Base-by-base conservation (phyloP, 2,113 vertebrate species). In the Pogonocichla stellata region DNA sequence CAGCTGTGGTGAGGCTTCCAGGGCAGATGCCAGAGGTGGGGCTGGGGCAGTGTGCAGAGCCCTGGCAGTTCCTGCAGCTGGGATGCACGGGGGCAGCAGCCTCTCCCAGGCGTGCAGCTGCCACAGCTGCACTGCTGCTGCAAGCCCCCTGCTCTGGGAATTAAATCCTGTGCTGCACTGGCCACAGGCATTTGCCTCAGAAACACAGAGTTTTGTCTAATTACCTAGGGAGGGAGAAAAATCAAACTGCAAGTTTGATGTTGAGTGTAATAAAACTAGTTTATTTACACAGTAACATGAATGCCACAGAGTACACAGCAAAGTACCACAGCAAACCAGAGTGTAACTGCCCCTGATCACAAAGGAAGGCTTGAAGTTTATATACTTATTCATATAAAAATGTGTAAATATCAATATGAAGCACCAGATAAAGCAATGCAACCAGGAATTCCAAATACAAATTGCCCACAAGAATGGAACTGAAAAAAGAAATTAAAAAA, bases 241-340 rank as follows among this genome's bases (percentile, higher is more conserved):
- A 34, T 14, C 34, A 48, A 5, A 36, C 34, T 9, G 28, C 60
- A 71, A 11, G 29, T 57, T 57, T 73, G 69, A 51, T 51, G 80
- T 91, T 80, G 89, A 93, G 90, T 96, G 97, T 96, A 97, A 97
- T 96, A 98, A 98, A 98, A 97, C 91, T 89, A 96, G 75, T 98
- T 98, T 98, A 98, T 98, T 98, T 98, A 98, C 98, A 98, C 80
- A 97, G 95, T 98, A 97, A 98, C 95, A 95, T 93, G 97, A 96
- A 97, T 95, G 98, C 96, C 98, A 98, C 97, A 93, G 97, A 98
- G 92, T 97, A 97, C 95, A 98, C 97, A 97, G 98, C 97, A 98
- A 98, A 98, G 97, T 98, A 98, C 98, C 98, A 98, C 98, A 98
- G 98, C 98, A 98, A 98, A 98, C 97, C 97, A 92, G 96, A 97